Percentiles rank a stretch among this genome's conserved stretches.
These are phyloP conservation scores for Eilema griseolum DNA, from an alignment of 2,888 invertebrate genomes.

Conservation along the genomic window DNA sequence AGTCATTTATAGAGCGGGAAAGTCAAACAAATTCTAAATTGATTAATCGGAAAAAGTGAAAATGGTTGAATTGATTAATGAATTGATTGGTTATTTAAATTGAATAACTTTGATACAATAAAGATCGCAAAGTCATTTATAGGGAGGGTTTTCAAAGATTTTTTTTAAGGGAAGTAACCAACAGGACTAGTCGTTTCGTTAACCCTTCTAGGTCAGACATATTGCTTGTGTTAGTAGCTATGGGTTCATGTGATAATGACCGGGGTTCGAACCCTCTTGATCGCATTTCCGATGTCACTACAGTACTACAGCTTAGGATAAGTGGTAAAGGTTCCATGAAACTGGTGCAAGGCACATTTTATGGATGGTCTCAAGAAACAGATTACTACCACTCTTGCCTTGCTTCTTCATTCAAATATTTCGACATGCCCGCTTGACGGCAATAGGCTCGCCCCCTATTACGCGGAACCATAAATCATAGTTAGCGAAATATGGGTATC, in stretches of 20 bases:
- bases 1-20: neutral
- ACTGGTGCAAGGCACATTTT: too few relatives aligned
- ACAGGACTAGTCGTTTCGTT: neutral
- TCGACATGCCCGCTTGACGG: too few relatives aligned
- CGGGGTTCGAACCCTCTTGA: too few relatives aligned
- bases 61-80: slow-evolving; percentile 4
- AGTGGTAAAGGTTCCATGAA: too few relatives aligned
- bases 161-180: neutral
- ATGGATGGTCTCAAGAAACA: too few relatives aligned
- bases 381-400: too few relatives aligned
- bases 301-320: too few relatives aligned
- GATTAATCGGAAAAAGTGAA: slow-evolving; percentile 5
- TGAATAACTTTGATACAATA: neutral
- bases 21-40: neutral
- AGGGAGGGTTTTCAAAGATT: neutral
- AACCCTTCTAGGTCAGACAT: neutral
- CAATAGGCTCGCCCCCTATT: too few relatives aligned
- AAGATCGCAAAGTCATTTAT: neutral
- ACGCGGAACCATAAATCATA: too few relatives aligned
- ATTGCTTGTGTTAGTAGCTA: neutral
- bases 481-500: too few relatives aligned
- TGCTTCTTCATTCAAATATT: too few relatives aligned
- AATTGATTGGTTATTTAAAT: neutral
- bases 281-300: too few relatives aligned
- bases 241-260: neutral